These are phyloP conservation scores for Drosophila persimilis DNA, from an alignment of 1,140 invertebrate genomes.

Conservation along the genomic window DNA sequence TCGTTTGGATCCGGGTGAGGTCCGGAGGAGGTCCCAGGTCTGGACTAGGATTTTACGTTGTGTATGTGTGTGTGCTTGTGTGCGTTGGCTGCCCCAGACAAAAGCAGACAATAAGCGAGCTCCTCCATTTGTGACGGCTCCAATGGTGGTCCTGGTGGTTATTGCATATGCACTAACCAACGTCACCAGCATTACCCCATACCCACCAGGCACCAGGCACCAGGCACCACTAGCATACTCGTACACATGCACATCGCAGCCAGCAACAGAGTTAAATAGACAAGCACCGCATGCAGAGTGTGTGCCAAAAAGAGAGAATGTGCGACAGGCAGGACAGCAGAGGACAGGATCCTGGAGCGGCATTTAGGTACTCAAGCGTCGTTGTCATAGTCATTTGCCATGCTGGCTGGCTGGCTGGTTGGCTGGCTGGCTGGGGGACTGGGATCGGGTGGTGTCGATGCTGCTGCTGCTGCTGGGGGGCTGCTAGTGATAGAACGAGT, in stretches of 20 bases:
- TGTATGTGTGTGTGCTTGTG: too few species aligned
- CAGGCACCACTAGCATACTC: too few species aligned
- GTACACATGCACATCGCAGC: too few species aligned
- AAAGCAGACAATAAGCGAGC: conserved; percentile 69
- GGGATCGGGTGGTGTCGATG: not conserved
- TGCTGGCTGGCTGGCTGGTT: conserved; percentile 5
- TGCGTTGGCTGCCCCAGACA: conserved; percentile 13
- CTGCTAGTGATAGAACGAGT: conserved; percentile 1
- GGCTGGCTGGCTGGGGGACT: not conserved
- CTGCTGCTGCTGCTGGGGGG: not conserved
- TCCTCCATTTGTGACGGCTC: conserved; percentile 52
- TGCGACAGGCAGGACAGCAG: conserved; percentile 7
- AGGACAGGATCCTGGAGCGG: conserved; percentile 46
- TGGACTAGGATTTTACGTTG: too few species aligned
- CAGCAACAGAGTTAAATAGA: conserved; percentile 63
- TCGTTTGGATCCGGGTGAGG: too few species aligned
- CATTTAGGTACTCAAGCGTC: conserved; percentile 71
- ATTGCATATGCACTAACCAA: conserved; percentile 65
- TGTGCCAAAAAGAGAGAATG: conserved; percentile 14
- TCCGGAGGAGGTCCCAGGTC: too few species aligned
- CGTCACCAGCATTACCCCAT: conserved; percentile 11
- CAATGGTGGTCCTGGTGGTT: conserved; percentile 52
- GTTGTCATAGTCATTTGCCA: conserved; percentile 65
- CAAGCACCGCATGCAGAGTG: conserved; percentile 48
- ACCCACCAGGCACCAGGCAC: conserved; percentile 23